A percentile compares a stretch with the other conserved stretches of the same genome.
Evolutionary conservation across 2,113 vertebrate genomes (phyloP).

Genomic region (Rhizomys pruinosus): DNA sequence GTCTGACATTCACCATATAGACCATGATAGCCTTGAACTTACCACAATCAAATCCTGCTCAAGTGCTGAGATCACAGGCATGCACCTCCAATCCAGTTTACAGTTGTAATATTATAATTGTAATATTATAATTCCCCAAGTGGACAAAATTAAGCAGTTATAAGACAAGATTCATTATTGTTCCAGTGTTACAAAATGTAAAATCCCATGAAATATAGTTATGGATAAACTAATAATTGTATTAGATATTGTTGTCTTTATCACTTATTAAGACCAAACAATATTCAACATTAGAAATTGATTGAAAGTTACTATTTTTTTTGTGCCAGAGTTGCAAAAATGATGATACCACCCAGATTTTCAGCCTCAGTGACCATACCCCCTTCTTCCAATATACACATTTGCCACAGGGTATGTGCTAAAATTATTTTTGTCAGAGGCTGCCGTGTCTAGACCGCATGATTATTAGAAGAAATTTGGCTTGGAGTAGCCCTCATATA

Average conservation of each 20-base stretch:
- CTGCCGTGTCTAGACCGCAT: neutral
- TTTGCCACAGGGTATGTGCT: neutral
- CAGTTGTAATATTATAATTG: neutral
- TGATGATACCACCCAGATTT: neutral
- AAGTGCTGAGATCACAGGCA: neutral
- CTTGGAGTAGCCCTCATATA: neutral
- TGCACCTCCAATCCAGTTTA: neutral
- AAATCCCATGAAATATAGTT: neutral
- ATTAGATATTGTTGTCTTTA: neutral
- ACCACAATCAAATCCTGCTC: neutral
- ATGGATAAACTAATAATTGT: neutral
- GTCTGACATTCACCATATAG: neutral
- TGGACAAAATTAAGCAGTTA: neutral
- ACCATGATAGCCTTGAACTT: neutral
- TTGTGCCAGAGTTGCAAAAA: neutral
- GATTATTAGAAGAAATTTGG: neutral
- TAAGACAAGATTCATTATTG: neutral
- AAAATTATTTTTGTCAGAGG: neutral
- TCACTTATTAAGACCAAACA: neutral
- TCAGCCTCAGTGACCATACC: neutral
- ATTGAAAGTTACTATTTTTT: neutral
- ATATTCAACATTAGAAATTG: neutral
- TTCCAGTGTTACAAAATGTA: neutral
- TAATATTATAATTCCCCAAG: neutral
- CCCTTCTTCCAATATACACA: neutral